Percentiles rank a stretch among this genome's conserved stretches.
Conservation (phyloP, 2,888 invertebrate species). For the Sericinus montela region DNA sequence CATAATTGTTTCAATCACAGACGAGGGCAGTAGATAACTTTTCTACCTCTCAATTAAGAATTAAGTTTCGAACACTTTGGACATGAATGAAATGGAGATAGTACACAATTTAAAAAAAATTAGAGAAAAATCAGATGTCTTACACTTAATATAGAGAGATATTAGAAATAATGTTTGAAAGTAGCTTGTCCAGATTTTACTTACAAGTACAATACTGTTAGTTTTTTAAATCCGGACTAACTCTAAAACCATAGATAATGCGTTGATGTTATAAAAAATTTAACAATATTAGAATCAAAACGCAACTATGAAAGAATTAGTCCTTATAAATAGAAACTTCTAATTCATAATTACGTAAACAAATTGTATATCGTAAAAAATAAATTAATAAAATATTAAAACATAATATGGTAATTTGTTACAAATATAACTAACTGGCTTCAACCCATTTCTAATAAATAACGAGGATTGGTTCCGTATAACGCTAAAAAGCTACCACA, state of each 20-base stretch:
- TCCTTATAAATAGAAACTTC: too few species aligned
- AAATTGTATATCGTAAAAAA: neutral
- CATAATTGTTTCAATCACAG: constrained; percentile 59
- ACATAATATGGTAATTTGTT: neutral
- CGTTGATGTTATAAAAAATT: too few species aligned
- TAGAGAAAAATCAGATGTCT: too few species aligned
- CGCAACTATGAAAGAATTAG: too few species aligned
- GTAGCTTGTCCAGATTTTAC: too few species aligned
- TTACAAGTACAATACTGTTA: too few species aligned
- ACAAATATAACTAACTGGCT: neutral
- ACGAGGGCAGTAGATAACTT: constrained; percentile 37
- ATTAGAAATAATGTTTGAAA: too few species aligned
- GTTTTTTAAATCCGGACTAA: too few species aligned
- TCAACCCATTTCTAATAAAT: constrained; percentile 4
- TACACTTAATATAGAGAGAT: too few species aligned
- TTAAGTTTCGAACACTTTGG: neutral
- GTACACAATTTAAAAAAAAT: neutral
- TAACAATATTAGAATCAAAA: too few species aligned
- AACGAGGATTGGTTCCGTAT: constrained; percentile 9
- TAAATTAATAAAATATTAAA: constrained; percentile 1
- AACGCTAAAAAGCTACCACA: constrained; percentile 8
- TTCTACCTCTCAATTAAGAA: constrained; percentile 17
- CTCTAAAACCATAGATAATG: too few species aligned
- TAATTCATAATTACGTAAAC: neutral
- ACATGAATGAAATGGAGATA: neutral